Base-by-base conservation (phyloP, 2,888 invertebrate species). In the Philonicus albiceps region DNA sequence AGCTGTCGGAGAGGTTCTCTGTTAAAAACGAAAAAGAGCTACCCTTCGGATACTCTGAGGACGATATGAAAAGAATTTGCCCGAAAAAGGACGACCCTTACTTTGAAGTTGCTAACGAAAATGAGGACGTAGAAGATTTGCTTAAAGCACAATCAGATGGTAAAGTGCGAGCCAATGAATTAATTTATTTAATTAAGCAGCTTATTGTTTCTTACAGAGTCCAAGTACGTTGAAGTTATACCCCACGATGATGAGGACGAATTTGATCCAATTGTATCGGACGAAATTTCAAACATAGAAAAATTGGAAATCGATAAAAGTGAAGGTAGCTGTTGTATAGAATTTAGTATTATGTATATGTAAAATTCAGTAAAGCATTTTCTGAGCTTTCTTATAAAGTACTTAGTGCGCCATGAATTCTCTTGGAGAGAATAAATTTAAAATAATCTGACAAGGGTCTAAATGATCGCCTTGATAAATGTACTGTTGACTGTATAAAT, bases 1-100 rank as follows among this genome's bases (percentile, higher is more conserved):
- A 80, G n/a, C 72, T 86, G 30, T 80, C 64, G n/a, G 72, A 86
- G 27, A 13, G 55, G n/a, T 80, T 37, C 34, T 55, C 64, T 3
- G 76, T 86, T 34, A 76, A 86, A 22, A 8, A 55, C n/a, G 75
- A 85, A n/a, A 19, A 43, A 19, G 31, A 81, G 34, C 11, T 30
- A n/a, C 1, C 55, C 30, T 55, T 16, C 11, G 34, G 8, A 13
- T 55, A 19, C 34, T 19, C 64, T 19, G 81, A 31, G 30, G 55
- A 81, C 13, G 34, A 75, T 19, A 1, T 30, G 7, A 73, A 73
- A 22, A 27, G 43, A 3, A 16, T 34, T 16, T 73, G 40, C 11
- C n/a, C 75, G 5, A 85, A 85, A 19, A 49, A 75, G 75, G 86
- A 86, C 40, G 64, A 64, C n/a, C 4, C 64, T 11, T 64, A 31